phyloP scores from a whole-genome alignment of 2,888 invertebrate species.

The Lithophane socia region DNA sequence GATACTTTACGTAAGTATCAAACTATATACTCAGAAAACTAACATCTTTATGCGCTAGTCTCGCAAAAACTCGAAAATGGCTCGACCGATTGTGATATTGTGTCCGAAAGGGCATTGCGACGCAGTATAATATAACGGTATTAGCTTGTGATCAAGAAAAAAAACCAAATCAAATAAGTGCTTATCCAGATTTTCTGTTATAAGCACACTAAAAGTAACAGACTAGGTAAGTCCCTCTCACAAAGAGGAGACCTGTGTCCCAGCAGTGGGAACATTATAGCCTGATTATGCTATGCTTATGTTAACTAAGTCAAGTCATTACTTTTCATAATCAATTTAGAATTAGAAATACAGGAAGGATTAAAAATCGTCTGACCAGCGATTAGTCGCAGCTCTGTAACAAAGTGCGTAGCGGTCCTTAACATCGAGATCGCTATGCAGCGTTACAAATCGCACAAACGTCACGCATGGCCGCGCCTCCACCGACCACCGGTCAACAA shows the following conservation, averaged over 20 bases:
- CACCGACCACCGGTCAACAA: constrained; percentile 37
- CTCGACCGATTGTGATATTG: no score
- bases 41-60: no score
- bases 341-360: background rate
- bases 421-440: constrained; percentile 46
- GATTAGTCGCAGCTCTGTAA: constrained; percentile 11
- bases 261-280: no score
- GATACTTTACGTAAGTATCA: no score
- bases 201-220: background rate
- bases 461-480: constrained; percentile 57
- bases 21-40: no score
- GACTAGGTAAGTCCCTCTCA: background rate
- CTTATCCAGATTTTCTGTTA: background rate
- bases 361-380: background rate
- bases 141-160: background rate
- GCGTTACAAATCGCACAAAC: constrained; percentile 57
- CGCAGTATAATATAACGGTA: no score
- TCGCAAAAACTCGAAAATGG: no score
- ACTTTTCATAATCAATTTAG: background rate
- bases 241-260: no score
- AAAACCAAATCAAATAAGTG: background rate
- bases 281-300: no score
- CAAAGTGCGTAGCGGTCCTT: constrained; percentile 22
- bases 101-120: no score
- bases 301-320: background rate